phyloP scores from a whole-genome alignment of 2,797 vertebrate genomes.

The Varecia variegata region DNA sequence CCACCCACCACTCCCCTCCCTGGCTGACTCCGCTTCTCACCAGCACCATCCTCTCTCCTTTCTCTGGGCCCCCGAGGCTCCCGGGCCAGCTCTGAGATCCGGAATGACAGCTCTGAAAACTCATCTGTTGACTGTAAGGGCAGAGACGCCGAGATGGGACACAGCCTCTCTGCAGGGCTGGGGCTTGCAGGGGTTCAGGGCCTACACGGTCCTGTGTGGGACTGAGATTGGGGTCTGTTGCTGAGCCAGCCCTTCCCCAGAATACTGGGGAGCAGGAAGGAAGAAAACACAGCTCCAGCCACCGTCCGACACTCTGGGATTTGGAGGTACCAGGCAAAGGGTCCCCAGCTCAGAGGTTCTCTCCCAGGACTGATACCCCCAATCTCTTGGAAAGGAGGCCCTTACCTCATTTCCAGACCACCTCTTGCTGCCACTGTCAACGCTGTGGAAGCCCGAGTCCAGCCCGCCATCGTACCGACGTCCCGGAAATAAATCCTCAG shows the following conservation, averaged over 20 bases:
- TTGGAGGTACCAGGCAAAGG: not conserved
- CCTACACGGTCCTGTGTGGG: not conserved
- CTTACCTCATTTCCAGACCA: constrained; percentile 95
- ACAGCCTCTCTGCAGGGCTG: not conserved
- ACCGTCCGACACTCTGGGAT: not conserved
- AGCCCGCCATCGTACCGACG: constrained; percentile 87
- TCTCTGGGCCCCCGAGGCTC: constrained; percentile 89
- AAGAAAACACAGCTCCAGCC: not conserved
- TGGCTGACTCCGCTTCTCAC: constrained; percentile 52
- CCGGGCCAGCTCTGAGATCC: constrained; percentile 88
- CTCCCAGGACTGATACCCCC: not conserved
- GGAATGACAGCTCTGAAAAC: constrained; percentile 91
- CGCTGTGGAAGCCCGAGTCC: constrained; percentile 94
- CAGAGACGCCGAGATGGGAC: not conserved
- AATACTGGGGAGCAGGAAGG: not conserved
- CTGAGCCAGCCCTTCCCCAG: not conserved
- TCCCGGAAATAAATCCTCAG: constrained; percentile 89
- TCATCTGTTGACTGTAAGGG: constrained; percentile 90
- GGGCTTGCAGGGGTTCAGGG: not conserved
- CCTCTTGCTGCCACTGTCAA: constrained; percentile 93
- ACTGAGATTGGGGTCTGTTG: not conserved
- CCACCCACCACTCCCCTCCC: not conserved
- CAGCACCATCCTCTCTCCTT: constrained; percentile 78
- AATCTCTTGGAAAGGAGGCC: not conserved
- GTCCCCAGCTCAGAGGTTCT: not conserved